Evolutionary conservation across 2,888 invertebrate genomes (phyloP).

Genomic region (Drosophila paramelanica): DNA sequence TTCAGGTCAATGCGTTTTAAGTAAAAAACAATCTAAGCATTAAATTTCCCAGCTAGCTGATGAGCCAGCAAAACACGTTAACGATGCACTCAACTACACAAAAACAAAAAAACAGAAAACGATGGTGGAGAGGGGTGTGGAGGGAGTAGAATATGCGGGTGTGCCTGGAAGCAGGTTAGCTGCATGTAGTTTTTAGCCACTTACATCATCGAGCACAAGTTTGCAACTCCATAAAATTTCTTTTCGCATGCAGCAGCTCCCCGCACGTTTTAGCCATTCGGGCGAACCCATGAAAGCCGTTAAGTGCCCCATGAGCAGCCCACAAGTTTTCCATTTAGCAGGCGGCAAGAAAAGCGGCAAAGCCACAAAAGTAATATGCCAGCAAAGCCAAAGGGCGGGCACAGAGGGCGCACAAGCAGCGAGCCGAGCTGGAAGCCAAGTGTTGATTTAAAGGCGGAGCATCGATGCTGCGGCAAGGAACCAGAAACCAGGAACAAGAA

Average conservation of each 20-base stretch:
- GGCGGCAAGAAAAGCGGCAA: conserved; percentile 38
- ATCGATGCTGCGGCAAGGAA: conserved; percentile 3
- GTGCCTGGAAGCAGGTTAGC: conserved; percentile 1
- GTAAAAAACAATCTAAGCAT: conserved; percentile 19
- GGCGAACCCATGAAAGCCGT: conserved; percentile 65
- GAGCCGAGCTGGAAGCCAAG: conserved; percentile 31
- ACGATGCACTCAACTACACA: conserved; percentile 51
- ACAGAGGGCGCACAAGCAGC: neutral
- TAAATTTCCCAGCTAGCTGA: conserved; percentile 39
- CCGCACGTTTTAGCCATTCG: conserved; percentile 46
- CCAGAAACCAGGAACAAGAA: conserved; percentile 2
- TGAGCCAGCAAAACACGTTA: conserved; percentile 52
- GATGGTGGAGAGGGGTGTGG: neutral
- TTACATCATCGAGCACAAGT: conserved; percentile 74
- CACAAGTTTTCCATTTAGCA: conserved; percentile 63
- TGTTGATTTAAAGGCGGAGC: conserved; percentile 56
- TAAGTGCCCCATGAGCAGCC: conserved; percentile 61
- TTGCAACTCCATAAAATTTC: conserved; percentile 68
- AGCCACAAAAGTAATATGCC: conserved; percentile 61
- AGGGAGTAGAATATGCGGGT: no score
- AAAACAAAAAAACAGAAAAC: neutral
- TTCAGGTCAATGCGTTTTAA: conserved; percentile 61
- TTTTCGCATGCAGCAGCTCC: conserved; percentile 28
- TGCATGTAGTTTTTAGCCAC: conserved; percentile 62
- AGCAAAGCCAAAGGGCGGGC: conserved; percentile 16